These are phyloP conservation scores for Ophraella communa DNA, from an alignment of 2,888 invertebrate species.

Conservation along the genomic window DNA sequence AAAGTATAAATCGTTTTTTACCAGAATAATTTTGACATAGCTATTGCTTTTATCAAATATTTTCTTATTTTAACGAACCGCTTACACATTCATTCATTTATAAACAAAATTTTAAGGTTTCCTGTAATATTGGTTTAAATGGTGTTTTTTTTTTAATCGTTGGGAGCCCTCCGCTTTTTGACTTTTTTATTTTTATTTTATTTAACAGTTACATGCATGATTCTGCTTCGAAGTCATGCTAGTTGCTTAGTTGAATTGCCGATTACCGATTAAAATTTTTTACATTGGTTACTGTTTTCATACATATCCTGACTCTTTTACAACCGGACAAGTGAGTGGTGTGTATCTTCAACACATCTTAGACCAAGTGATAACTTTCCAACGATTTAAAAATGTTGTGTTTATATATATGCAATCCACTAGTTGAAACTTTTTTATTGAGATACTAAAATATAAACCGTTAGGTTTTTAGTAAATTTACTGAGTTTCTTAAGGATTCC, in stretches of 20 bases:
- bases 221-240: conserved; percentile 55
- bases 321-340: background rate
- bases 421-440: background rate
- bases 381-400: background rate
- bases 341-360: background rate
- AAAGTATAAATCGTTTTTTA: too few species aligned
- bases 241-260: conserved; percentile 45
- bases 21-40: background rate
- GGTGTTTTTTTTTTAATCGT: conserved; percentile 43
- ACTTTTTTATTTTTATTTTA: too few species aligned
- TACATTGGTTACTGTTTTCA: conserved; percentile 31
- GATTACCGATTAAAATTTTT: conserved; percentile 33
- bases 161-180: conserved; percentile 56
- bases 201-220: conserved; percentile 53
- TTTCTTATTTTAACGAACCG: background rate
- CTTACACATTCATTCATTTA: background rate
- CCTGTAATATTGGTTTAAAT: conserved; percentile 43
- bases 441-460: too few species aligned
- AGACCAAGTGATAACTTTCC: background rate
- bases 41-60: background rate
- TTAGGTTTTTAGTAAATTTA: background rate
- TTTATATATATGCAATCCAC: background rate
- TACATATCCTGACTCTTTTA: conserved; percentile 22
- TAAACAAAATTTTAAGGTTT: conserved; percentile 7
- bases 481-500: too few species aligned